Evolutionary conservation across 2,888 invertebrate species (phyloP).

Genomic region (Hyalella azteca): DNA sequence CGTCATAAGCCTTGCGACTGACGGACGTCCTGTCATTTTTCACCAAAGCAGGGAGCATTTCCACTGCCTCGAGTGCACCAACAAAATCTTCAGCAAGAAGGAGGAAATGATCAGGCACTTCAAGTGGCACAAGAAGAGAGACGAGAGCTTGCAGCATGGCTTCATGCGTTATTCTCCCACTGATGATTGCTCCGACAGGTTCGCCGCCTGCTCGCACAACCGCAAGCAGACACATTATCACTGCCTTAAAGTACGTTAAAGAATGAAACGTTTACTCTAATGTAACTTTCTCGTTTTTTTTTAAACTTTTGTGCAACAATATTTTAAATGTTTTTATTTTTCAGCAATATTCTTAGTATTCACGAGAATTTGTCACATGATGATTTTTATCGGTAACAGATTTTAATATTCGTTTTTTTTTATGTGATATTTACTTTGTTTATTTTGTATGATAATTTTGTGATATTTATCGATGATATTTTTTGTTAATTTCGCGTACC

Average conservation of each 20-base stretch:
- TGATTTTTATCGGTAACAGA: background rate
- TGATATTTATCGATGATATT: no score
- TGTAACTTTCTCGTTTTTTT: background rate
- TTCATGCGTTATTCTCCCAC: constrained; percentile 93
- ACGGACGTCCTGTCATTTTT: constrained; percentile 4
- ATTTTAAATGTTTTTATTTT: background rate
- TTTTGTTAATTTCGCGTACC: no score
- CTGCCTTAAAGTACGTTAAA: constrained; percentile 84
- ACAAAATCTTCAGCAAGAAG: constrained; percentile 92
- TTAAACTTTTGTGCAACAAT: background rate
- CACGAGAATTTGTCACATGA: background rate
- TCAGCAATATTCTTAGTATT: background rate
- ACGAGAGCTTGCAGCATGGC: constrained; percentile 93
- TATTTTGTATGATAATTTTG: no score
- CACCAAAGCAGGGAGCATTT: constrained; percentile 79
- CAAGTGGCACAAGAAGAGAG: constrained; percentile 99
- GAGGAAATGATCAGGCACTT: constrained; percentile 99
- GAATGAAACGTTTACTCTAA: background rate
- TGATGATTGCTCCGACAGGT: constrained; percentile 85
- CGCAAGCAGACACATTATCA: constrained; percentile 95
- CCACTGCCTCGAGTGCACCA: constrained; percentile 83
- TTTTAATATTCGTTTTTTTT: background rate
- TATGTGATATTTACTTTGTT: background rate
- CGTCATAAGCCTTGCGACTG: constrained; percentile 23
- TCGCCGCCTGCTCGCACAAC: constrained; percentile 81